A percentile compares a stretch with the other conserved stretches of the same genome.
Evolutionary conservation across 1,140 invertebrate species (phyloP).

Genomic region (Tribolium madens): DNA sequence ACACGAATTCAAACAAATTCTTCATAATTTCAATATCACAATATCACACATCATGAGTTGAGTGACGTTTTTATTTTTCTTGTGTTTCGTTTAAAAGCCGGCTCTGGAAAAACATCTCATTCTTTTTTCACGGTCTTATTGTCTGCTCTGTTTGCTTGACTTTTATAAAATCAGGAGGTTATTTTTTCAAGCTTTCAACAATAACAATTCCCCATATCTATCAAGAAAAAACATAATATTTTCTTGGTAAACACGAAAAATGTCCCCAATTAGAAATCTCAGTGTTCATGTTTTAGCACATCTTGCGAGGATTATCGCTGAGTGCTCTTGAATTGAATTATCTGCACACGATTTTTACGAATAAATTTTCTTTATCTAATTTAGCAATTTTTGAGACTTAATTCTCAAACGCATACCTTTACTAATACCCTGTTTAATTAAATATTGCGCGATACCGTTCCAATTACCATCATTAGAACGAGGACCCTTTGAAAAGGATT

Average conservation of each 20-base stretch:
- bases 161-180: neutral
- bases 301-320: neutral
- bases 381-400: neutral
- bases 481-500: slow-evolving; percentile 22
- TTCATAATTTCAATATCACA: too few species aligned
- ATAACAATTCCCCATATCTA: neutral
- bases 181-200: neutral
- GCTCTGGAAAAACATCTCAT: too few species aligned
- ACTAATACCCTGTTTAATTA: neutral
- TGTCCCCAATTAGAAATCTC: neutral
- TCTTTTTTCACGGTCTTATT: neutral
- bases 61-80: too few species aligned
- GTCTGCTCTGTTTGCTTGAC: neutral
- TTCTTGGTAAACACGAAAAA: neutral
- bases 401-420: neutral
- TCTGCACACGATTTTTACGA: neutral
- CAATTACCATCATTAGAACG: slow-evolving; percentile 15
- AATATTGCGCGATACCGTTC: neutral
- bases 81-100: too few species aligned
- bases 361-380: neutral
- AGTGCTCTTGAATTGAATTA: neutral
- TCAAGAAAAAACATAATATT: neutral
- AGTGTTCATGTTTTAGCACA: neutral
- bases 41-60: too few species aligned
- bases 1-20: too few species aligned